Evolutionary conservation across 2,113 vertebrate species (phyloP).

Genomic region (Dromas ardeola): DNA sequence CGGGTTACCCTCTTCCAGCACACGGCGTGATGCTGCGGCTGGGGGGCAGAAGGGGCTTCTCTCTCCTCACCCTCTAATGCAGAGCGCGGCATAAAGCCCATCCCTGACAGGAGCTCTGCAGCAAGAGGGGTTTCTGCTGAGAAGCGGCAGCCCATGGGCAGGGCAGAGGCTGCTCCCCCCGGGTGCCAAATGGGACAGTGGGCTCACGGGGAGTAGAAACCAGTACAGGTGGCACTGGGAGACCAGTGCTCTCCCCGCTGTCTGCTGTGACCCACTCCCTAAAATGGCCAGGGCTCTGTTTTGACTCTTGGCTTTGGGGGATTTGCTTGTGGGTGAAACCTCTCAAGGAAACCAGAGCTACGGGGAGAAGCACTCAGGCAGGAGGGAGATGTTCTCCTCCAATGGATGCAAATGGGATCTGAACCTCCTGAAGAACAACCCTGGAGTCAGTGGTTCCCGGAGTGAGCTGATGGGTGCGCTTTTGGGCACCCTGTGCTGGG

Average conservation of each 20-base stretch:
- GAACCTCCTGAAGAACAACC: neutral
- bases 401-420: accelerated
- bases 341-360: neutral
- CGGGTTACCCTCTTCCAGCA: slow-evolving; percentile 65
- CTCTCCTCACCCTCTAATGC: slow-evolving; percentile 52
- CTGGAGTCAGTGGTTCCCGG: neutral
- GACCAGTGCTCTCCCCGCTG: accelerated
- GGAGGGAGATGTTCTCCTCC: neutral
- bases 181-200: neutral
- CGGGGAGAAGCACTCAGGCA: accelerated
- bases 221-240: neutral
- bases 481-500: accelerated
- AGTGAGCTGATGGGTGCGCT: neutral
- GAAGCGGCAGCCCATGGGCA: neutral
- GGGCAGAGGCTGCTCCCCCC: neutral
- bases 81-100: neutral
- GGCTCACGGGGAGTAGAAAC: neutral
- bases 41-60: slow-evolving; percentile 61
- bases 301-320: neutral
- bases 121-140: neutral
- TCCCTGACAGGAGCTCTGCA: neutral
- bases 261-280: accelerated
- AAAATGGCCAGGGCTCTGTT: neutral
- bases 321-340: neutral
- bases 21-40: slow-evolving; percentile 30